phyloP scores from a whole-genome alignment of 2,113 vertebrate species.

The Oreochromis niloticus region DNA sequence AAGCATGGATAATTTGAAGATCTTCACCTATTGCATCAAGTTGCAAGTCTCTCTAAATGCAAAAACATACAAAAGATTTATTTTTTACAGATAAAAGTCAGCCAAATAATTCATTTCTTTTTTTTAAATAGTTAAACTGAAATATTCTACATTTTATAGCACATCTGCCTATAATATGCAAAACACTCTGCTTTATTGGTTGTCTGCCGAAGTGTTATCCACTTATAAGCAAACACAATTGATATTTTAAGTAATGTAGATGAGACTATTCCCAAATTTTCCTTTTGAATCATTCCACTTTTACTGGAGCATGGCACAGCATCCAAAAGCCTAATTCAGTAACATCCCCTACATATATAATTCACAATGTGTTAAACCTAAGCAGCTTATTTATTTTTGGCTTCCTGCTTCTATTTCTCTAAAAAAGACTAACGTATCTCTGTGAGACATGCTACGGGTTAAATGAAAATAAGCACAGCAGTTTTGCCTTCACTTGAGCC shows the following conservation, averaged over 20 bases:
- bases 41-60: not conserved
- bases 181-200: not conserved
- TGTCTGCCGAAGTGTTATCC: not conserved
- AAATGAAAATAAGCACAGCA: constrained; percentile 20
- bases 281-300: not conserved
- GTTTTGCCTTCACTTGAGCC: constrained; percentile 8
- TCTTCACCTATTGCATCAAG: not conserved
- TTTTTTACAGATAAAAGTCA: not conserved
- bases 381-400: not conserved
- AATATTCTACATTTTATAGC: not conserved
- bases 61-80: not conserved
- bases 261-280: not conserved
- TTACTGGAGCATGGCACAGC: not conserved
- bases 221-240: not conserved
- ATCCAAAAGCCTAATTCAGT: not conserved
- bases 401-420: not conserved
- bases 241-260: not conserved
- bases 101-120: not conserved
- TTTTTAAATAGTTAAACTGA: not conserved
- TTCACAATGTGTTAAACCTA: not conserved
- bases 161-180: not conserved
- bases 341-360: not conserved
- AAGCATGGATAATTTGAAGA: not conserved
- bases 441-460: not conserved
- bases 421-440: not conserved